Conservation (phyloP, 2,888 invertebrate species). For the Euplexia lucipara region DNA sequence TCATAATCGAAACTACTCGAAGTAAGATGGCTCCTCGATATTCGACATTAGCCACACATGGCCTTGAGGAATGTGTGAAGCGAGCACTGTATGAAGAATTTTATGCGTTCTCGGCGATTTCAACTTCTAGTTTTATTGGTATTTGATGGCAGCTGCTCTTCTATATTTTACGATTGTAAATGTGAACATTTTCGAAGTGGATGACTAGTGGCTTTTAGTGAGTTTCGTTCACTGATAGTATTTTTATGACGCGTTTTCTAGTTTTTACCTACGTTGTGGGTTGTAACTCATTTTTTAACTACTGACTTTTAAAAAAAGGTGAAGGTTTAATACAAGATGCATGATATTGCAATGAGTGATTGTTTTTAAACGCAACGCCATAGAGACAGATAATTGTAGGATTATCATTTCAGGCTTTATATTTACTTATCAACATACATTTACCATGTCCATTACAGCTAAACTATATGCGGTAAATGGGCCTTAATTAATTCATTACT, state of each 20-base stretch:
- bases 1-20: slow-evolving; percentile 10
- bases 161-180: slow-evolving; percentile 50
- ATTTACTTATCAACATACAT: too few relatives aligned
- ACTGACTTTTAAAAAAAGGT: too few relatives aligned
- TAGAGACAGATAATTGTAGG: too few relatives aligned
- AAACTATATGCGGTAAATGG: too few relatives aligned
- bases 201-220: slow-evolving; percentile 30
- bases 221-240: slow-evolving; percentile 17
- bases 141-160: slow-evolving; percentile 44
- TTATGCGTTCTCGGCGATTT: slow-evolving; percentile 51
- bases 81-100: slow-evolving; percentile 30
- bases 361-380: too few relatives aligned
- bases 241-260: slow-evolving; percentile 21
- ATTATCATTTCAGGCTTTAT: too few relatives aligned
- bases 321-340: too few relatives aligned
- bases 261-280: slow-evolving; percentile 4
- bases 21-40: slow-evolving; percentile 16
- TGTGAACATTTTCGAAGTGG: slow-evolving; percentile 42
- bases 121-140: slow-evolving; percentile 53
- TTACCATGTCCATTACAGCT: too few relatives aligned
- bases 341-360: too few relatives aligned
- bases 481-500: too few relatives aligned
- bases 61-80: slow-evolving; percentile 52
- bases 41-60: slow-evolving; percentile 36
- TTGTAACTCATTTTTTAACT: neutral